Evolutionary conservation across 2,797 vertebrate genomes (phyloP).

Genomic region (Rhabdophis nuchalis): DNA sequence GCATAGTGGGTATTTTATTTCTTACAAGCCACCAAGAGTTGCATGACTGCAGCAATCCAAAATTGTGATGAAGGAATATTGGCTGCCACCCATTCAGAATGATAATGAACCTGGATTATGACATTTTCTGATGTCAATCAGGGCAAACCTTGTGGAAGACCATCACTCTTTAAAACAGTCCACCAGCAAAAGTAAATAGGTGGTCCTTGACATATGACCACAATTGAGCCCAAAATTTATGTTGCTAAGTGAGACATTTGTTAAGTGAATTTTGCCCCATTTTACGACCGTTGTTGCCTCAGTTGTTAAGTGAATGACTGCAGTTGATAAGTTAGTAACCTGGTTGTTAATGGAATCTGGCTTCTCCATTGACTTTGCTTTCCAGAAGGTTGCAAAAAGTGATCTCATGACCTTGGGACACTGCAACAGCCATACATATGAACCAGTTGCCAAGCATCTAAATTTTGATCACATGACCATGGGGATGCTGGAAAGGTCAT

Average conservation of each 20-base stretch:
- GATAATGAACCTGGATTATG: background rate
- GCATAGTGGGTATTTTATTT: background rate
- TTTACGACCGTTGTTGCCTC: background rate
- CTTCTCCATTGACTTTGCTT: too few relatives aligned
- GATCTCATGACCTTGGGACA: too few relatives aligned
- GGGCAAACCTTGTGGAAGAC: background rate
- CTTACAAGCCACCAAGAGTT: background rate
- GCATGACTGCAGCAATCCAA: background rate
- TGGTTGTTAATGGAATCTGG: too few relatives aligned
- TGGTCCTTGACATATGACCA: background rate
- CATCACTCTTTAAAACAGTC: background rate
- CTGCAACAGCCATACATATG: too few relatives aligned
- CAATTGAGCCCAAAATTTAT: background rate
- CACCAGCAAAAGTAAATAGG: background rate
- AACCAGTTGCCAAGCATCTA: too few relatives aligned
- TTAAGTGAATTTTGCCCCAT: background rate
- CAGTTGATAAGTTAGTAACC: background rate
- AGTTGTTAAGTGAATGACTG: background rate
- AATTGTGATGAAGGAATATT: background rate
- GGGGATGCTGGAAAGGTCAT: too few relatives aligned
- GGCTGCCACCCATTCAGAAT: background rate
- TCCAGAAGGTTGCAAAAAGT: too few relatives aligned
- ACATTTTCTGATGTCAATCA: background rate
- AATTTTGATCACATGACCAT: too few relatives aligned
- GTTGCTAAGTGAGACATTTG: background rate